These are phyloP conservation scores for Philopotamus ludificatus DNA, from an alignment of 1,140 invertebrate species.

Conservation along the genomic window DNA sequence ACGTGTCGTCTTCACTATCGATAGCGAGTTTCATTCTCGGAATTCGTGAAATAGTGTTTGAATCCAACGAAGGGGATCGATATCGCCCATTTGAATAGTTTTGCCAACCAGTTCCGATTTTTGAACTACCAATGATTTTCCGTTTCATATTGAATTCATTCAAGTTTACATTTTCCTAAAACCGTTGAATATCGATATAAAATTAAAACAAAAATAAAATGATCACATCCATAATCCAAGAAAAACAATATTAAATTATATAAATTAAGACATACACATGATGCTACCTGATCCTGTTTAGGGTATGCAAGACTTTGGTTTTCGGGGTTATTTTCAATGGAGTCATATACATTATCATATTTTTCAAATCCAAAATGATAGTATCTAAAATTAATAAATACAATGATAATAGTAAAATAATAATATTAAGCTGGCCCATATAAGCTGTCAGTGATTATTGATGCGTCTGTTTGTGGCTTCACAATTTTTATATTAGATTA, in stretches of 20 bases:
- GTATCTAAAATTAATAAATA: conserved; percentile 48
- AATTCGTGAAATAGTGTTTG: conserved; percentile 4
- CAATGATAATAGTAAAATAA: background rate
- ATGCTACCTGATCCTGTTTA: background rate
- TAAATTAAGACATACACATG: background rate
- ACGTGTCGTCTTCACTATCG: conserved; percentile 36
- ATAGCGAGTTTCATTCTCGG: conserved; percentile 19
- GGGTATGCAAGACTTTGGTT: background rate
- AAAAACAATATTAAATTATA: background rate
- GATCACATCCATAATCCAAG: background rate
- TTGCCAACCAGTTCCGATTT: conserved; percentile 1
- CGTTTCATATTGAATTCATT: background rate
- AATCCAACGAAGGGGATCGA: background rate
- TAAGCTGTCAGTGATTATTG: too few relatives aligned
- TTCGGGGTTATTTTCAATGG: conserved; percentile 13
- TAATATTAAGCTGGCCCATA: background rate
- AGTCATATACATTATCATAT: conserved; percentile 45
- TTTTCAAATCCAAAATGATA: conserved; percentile 58
- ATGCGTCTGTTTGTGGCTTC: too few relatives aligned
- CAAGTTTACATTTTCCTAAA: conserved; percentile 8
- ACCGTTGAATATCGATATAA: background rate
- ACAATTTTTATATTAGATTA: too few relatives aligned
- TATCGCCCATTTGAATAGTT: background rate
- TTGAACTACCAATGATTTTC: background rate
- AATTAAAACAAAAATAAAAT: background rate